Conservation (phyloP, 2,888 invertebrate species). For the Loripinus fragilis region DNA sequence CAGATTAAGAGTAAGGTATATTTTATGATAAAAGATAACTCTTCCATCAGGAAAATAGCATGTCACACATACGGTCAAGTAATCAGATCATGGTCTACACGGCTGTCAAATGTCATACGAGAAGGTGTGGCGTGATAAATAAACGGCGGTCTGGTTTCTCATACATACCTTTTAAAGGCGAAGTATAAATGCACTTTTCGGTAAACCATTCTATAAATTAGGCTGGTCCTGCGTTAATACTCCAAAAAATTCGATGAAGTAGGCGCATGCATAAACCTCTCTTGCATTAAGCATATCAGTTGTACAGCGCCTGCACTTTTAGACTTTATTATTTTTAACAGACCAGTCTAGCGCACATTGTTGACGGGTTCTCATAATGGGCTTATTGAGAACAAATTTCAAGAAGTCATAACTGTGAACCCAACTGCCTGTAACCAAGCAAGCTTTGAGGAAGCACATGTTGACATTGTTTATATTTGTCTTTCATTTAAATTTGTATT, state of each 20-base stretch:
- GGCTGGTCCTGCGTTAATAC: neutral
- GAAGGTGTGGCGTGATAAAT: slow-evolving; percentile 10
- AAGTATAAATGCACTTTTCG: neutral
- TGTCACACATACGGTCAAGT: too few relatives aligned
- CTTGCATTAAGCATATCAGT: too few relatives aligned
- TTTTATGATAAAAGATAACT: too few relatives aligned
- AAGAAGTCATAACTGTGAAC: neutral
- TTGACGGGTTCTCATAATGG: neutral
- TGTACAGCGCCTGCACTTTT: too few relatives aligned
- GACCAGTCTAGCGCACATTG: neutral
- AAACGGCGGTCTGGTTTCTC: neutral
- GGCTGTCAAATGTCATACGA: neutral
- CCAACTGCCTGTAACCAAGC: slow-evolving; percentile 52
- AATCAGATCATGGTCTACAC: too few relatives aligned
- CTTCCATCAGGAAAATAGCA: too few relatives aligned
- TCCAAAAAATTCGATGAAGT: neutral
- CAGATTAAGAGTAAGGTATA: too few relatives aligned
- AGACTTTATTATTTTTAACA: too few relatives aligned
- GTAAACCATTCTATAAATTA: neutral
- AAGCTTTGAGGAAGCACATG: slow-evolving; percentile 30
- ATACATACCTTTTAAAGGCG: neutral
- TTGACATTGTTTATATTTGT: slow-evolving; percentile 23
- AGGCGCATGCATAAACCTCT: too few relatives aligned
- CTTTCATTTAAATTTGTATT: slow-evolving; percentile 13
- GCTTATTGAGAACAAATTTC: too few relatives aligned